phyloP scores from a whole-genome alignment of 2,797 vertebrate species.

The Myiothlypis chrysogaster region DNA sequence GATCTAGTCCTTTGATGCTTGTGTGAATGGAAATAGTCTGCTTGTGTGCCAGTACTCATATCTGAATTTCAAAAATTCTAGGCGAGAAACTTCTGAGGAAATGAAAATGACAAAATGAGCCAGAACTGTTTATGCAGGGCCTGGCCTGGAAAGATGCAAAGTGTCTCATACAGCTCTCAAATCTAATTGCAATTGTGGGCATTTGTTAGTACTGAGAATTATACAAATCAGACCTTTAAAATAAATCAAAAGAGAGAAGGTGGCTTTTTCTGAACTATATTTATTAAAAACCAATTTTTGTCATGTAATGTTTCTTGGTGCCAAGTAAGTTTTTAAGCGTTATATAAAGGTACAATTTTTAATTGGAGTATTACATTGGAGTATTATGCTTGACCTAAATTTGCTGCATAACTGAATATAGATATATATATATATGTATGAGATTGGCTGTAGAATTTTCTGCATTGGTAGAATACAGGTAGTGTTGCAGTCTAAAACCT shows the following conservation, averaged over 20 bases:
- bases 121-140: background rate
- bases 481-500: background rate
- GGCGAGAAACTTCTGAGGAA: background rate
- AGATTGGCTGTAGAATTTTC: background rate
- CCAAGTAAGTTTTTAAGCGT: background rate
- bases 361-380: background rate
- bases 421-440: background rate
- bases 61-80: background rate
- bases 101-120: background rate
- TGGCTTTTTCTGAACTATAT: constrained; percentile 3
- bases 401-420: background rate
- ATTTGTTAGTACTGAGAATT: background rate
- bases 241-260: background rate
- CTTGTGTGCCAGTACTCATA: background rate
- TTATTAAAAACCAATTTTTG: constrained; percentile 27
- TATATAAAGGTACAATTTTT: background rate
- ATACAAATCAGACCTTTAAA: background rate
- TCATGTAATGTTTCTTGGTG: background rate
- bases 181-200: background rate
- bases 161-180: background rate
- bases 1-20: constrained; percentile 39
- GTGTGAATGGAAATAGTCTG: background rate
- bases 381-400: background rate
- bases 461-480: background rate
- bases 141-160: background rate